phyloP scores from a whole-genome alignment of 2,113 vertebrate genomes.

The Spea multiplicata region DNA sequence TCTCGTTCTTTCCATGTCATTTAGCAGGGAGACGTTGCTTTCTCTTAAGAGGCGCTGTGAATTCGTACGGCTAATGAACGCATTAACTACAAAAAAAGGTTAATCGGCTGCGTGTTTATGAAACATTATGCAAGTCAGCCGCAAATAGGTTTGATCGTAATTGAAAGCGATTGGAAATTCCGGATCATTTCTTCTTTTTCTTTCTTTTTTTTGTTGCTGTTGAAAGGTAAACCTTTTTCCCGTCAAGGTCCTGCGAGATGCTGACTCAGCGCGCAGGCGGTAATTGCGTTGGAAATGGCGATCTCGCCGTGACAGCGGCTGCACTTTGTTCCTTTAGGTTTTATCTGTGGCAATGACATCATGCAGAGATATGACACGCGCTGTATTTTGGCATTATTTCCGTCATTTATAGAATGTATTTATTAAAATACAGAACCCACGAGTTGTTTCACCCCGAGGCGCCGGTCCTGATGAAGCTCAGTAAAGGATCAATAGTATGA shows the following conservation, averaged over 20 bases:
- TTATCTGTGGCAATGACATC: too few species aligned
- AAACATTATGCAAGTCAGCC: constrained; percentile 76
- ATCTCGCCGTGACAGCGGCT: too few species aligned
- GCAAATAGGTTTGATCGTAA: constrained; percentile 75
- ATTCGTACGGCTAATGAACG: constrained; percentile 82
- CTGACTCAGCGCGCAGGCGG: neutral
- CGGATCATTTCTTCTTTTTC: constrained; percentile 69
- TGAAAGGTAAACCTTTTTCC: neutral
- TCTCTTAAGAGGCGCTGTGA: constrained; percentile 72
- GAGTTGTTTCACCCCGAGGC: too few species aligned
- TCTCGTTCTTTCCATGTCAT: constrained; percentile 77
- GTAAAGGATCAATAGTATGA: too few species aligned
- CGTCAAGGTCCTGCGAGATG: neutral
- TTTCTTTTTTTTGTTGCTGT: neutral
- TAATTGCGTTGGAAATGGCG: too few species aligned
- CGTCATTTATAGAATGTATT: too few species aligned
- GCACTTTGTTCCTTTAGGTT: too few species aligned
- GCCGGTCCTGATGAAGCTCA: too few species aligned
- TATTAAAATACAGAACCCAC: too few species aligned
- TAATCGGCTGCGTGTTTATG: constrained; percentile 78
- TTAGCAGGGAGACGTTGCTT: constrained; percentile 77
- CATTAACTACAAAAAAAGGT: constrained; percentile 77
- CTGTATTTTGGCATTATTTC: too few species aligned
- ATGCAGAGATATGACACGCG: too few species aligned
- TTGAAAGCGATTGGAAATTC: constrained; percentile 72